Evolutionary conservation across 2,888 invertebrate genomes (phyloP), one percentile per base, ranked within the genome.

Genomic region (Cabera pusaria): DNA sequence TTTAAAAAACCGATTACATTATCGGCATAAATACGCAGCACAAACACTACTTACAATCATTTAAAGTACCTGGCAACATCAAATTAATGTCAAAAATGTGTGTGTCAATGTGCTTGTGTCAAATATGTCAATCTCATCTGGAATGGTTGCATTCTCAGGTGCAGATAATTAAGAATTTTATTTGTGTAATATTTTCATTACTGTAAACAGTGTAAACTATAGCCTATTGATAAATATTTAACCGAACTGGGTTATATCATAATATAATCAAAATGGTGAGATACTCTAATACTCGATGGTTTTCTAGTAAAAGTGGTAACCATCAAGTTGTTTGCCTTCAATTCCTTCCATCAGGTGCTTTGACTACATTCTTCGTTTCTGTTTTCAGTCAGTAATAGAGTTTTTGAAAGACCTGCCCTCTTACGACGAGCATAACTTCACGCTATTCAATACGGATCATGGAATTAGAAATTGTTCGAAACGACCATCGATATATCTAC

Each of bases 381-480:
- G 7, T 71, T 91, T 90, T 40, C 87, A 95, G 96, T 95, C 96
- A 60, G 95, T 96, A 51, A 93, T 94, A 56, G 96, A 97, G 72
- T 98, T 98, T 78, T 85, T 98, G 49, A 96, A 97, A 80, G 97
- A 96, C 52, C 90, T 98, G 49, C 98, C 98, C 44, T 96, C 95
- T 7, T 96, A 96, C 73, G 94, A 98, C 83, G 95, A 96, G 67
- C 94, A 93, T 56, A 98, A 98, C 74, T 98, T 98, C 72, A 94
- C 97, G 17, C 92, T 96, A 69, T 96, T 96, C 75, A 96, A 97
- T 77, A 94, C 94, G 34, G 97, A 97, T 65, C 93, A 93, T 69
- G 95, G 94, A 18, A 94, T 93, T 59, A 91, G 95, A 70, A 94
- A 94, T 36, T 93, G 95, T 60, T 92, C 95, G 16, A 96, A 96